Base-by-base conservation (phyloP, 2,797 vertebrate species). In the Huso huso region DNA sequence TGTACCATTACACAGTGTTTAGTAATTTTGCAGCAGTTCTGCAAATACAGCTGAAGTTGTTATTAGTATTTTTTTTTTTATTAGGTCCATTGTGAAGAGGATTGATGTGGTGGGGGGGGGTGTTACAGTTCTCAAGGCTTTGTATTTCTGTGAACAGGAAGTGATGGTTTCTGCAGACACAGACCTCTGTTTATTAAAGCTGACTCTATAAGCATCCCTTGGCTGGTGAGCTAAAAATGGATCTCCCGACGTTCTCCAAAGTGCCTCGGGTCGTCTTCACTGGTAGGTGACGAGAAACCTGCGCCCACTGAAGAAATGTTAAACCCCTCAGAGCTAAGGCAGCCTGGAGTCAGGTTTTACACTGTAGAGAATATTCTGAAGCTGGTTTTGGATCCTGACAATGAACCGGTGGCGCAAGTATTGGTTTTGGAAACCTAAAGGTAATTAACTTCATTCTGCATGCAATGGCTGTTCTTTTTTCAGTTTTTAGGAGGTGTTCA, bases 381-480 rank as follows among this genome's bases (percentile, higher is more conserved):
- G 49, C 37, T 8, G 18, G 4, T n/a, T 53, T 65, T 69, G 83
- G 80, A 81, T 70, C 73, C 58, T 59, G 12, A 79, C 61, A 73
- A 85, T 89, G 86, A 87, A 87, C 70, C 86, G 82, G 4, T 82
- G 82, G 1, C 85, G 82, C 71, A 90, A 89, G 72, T 91, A 91
- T 78, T 87, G 88, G 85, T 89, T 91, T 82, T 89, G 89, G 87
- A 81, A 78, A 66, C 73, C 81, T 66, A 84, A 82, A 87, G 86
- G 85, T 89, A 86, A 65, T 81, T 73, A 75, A 73, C 77, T 37
- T 37, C 37, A 37, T 5, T 37, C 5, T 37, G 37, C 37, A 37
- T 37, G 37, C 37, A 0, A 37, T 37, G 37, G 37, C 37, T 37
- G 37, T 37, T 4, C 37, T 37, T 37, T 37, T 37, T 37, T 37